Percentiles rank a stretch among this genome's conserved stretches.
phyloP scores from a whole-genome alignment of 2,797 vertebrate species.

The Pseudotriccus pelzelni region DNA sequence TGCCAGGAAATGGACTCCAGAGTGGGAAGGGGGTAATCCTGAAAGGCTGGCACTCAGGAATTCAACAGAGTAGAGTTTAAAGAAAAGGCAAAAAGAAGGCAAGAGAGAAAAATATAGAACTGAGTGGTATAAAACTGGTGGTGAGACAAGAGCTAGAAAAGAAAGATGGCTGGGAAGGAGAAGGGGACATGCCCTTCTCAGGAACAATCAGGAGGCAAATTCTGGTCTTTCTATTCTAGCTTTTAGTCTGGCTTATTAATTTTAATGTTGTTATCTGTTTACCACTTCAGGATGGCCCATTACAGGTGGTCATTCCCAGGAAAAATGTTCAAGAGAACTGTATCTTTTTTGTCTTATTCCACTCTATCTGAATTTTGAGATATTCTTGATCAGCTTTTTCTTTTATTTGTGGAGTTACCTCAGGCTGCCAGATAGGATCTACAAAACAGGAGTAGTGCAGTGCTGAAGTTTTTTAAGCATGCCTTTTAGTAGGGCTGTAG shows the following conservation, averaged over 20 bases:
- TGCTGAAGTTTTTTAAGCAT: neutral
- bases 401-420: neutral
- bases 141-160: neutral
- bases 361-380: neutral
- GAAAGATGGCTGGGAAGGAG: neutral
- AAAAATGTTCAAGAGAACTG: neutral
- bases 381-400: neutral
- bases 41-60: neutral
- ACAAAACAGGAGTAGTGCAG: neutral
- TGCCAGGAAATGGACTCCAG: neutral
- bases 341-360: neutral
- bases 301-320: neutral
- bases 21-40: neutral
- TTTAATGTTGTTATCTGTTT: neutral
- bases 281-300: neutral
- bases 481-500: neutral
- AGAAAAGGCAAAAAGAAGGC: neutral
- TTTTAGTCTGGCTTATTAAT: neutral
- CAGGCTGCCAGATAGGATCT: neutral
- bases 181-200: neutral
- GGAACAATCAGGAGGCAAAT: neutral
- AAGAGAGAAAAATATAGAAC: neutral
- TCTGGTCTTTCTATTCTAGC: neutral
- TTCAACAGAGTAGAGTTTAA: neutral
- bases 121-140: neutral